Percentiles rank a stretch among this genome's conserved stretches.
Conservation (phyloP, 2,113 vertebrate genomes). For the Anseranas semipalmata region DNA sequence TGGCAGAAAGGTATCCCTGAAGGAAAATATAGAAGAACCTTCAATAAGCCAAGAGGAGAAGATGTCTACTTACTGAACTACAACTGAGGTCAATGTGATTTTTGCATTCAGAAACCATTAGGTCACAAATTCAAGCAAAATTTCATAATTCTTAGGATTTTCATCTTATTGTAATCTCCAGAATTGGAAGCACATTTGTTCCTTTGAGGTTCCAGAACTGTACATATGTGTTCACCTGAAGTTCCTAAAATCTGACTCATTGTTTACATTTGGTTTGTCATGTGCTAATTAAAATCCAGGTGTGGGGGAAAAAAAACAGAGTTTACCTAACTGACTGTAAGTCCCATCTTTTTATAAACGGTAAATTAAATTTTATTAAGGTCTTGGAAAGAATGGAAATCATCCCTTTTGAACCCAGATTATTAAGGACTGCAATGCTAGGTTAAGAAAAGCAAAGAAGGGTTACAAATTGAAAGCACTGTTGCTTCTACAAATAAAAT, state of each 20-base stretch:
- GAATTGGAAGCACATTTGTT: neutral
- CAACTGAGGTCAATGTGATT: neutral
- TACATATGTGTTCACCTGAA: neutral
- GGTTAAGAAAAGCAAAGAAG: constrained; percentile 28
- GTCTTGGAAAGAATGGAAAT: neutral
- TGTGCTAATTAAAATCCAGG: neutral
- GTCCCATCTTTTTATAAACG: neutral
- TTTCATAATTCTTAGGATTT: neutral
- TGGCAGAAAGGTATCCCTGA: neutral
- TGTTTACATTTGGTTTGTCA: neutral
- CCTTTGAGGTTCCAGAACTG: neutral
- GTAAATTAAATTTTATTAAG: neutral
- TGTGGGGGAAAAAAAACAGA: neutral
- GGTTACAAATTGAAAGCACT: constrained; percentile 22
- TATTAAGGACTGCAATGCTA: neutral
- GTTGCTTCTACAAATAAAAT: constrained; percentile 46
- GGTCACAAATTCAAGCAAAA: neutral
- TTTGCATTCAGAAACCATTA: neutral
- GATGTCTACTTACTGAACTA: neutral
- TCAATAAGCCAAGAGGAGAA: neutral
- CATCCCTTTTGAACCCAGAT: neutral
- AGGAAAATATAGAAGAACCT: neutral
- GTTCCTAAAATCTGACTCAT: neutral
- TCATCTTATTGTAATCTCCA: neutral
- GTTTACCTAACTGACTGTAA: neutral